A percentile compares a stretch with the other conserved stretches of the same genome.
These are phyloP conservation scores for Pteria penguin DNA, from an alignment of 2,888 invertebrate species.

Conservation along the genomic window DNA sequence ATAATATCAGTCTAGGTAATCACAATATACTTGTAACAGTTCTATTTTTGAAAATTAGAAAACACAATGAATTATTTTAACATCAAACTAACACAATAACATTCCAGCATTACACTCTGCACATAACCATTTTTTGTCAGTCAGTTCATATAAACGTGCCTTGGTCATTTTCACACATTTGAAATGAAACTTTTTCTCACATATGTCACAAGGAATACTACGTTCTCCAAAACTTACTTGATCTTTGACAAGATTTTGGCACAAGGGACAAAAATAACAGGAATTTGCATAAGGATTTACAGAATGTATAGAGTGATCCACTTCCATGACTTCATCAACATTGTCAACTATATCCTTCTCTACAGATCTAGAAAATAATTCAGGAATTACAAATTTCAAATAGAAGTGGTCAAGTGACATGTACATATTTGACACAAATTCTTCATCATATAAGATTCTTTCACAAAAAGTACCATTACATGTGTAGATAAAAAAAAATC, in stretches of 20 bases:
- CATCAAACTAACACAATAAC: too few relatives aligned
- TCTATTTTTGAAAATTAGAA: too few relatives aligned
- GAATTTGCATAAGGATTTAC: neutral
- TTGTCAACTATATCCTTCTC: neutral
- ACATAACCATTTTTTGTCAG: neutral
- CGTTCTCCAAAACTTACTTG: neutral
- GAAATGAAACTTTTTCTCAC: neutral
- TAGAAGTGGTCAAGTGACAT: neutral
- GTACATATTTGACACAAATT: neutral
- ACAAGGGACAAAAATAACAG: neutral
- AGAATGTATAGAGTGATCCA: too few relatives aligned
- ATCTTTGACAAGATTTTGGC: neutral
- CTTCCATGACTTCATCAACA: neutral
- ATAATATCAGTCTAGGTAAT: too few relatives aligned
- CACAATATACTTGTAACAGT: too few relatives aligned
- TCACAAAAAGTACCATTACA: conserved; percentile 12
- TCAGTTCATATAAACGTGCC: neutral
- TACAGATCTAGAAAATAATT: neutral
- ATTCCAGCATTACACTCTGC: too few relatives aligned
- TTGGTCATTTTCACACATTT: neutral
- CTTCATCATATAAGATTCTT: neutral
- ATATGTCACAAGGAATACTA: neutral
- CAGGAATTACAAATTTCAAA: neutral
- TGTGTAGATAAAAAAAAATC: conserved; percentile 11
- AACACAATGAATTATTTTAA: too few relatives aligned